Percentiles rank a stretch among this genome's conserved stretches.
Evolutionary conservation across 1,140 invertebrate genomes (phyloP).

Genomic region (Kradibia gibbosae): DNA sequence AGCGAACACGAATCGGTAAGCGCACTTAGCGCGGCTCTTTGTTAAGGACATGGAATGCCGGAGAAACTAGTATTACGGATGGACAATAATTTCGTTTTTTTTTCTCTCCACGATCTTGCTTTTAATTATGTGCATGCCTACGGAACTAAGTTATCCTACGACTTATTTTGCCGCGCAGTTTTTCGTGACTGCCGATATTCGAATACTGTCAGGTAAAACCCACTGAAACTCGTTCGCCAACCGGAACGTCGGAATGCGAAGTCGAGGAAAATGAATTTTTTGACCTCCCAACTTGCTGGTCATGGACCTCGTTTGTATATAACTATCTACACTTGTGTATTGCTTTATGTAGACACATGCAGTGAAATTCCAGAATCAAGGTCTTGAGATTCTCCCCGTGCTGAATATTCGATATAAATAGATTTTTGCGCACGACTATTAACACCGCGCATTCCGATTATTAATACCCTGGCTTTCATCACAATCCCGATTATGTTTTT

Average conservation of each 20-base stretch:
- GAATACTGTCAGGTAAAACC: not conserved
- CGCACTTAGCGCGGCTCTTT: not conserved
- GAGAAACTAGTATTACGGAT: not conserved
- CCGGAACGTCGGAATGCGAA: constrained; percentile 37
- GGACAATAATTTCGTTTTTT: constrained; percentile 5
- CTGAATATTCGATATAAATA: constrained; percentile 17
- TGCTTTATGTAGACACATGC: not conserved
- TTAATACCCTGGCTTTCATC: not conserved
- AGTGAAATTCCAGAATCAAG: constrained; percentile 25
- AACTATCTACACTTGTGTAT: not conserved
- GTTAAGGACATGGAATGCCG: not conserved
- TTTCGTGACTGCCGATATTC: not conserved
- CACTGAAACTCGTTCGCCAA: constrained; percentile 15
- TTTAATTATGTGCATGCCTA: constrained; percentile 1
- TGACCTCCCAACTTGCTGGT: constrained; percentile 27
- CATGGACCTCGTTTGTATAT: not conserved
- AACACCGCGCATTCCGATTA: not conserved
- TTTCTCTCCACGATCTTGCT: not conserved
- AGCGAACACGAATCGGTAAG: not conserved
- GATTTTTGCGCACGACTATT: not conserved
- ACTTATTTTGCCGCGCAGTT: not conserved
- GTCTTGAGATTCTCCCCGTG: not conserved
- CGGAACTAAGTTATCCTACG: not conserved
- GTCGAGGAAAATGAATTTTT: constrained; percentile 38
- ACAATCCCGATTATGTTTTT: no score